phyloP scores from a whole-genome alignment of 2,113 vertebrate genomes.

The Dipodomys spectabilis region DNA sequence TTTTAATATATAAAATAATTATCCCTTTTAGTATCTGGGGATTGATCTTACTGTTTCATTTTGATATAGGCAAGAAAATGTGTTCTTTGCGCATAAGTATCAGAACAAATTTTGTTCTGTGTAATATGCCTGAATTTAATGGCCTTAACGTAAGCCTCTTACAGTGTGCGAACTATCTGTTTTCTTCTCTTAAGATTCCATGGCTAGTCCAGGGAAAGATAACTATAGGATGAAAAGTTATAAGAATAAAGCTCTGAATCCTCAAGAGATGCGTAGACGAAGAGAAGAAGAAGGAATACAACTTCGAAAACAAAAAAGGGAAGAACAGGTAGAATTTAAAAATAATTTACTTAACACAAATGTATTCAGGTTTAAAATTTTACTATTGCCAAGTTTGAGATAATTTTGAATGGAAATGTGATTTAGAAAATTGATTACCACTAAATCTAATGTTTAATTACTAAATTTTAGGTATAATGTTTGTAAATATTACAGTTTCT shows the following conservation, averaged over 20 bases:
- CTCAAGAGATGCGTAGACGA: conserved; percentile 95
- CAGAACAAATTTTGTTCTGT: conserved; percentile 10
- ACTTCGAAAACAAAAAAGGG: conserved; percentile 95
- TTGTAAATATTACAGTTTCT: background rate
- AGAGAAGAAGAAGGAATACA: conserved; percentile 97
- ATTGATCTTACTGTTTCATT: background rate
- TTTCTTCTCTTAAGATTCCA: conserved; percentile 85
- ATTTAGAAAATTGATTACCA: conserved; percentile 28
- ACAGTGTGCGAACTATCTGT: conserved; percentile 40
- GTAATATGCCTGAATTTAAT: conserved; percentile 12
- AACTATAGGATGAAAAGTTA: conserved; percentile 96
- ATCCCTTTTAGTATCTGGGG: background rate
- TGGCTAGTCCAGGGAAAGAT: conserved; percentile 94
- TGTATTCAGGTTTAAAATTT: background rate
- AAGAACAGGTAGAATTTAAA: conserved; percentile 90
- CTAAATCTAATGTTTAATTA: background rate
- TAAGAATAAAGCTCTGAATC: conserved; percentile 96
- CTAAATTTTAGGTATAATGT: background rate
- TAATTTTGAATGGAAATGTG: conserved; percentile 24
- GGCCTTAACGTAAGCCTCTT: background rate
- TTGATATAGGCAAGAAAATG: background rate
- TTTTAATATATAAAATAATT: no score
- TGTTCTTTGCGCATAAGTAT: conserved; percentile 34
- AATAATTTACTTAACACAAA: background rate
- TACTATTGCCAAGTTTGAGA: conserved; percentile 33